A percentile compares a stretch with the other conserved stretches of the same genome.
phyloP scores from a whole-genome alignment of 2,797 vertebrate species.

The Lagorchestes hirsutus region DNA sequence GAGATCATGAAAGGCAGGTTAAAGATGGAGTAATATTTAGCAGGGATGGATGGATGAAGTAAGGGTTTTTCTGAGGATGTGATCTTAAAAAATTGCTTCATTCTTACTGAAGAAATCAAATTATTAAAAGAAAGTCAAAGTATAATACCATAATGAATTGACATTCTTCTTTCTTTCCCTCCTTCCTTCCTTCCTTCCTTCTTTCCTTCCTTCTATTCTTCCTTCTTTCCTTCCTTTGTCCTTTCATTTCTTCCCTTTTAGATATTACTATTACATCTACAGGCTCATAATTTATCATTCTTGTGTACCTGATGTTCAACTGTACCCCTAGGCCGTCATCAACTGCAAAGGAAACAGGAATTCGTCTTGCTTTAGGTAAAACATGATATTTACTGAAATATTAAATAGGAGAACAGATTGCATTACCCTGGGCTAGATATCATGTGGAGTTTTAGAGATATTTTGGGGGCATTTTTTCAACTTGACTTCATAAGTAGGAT shows the following conservation, averaged over 20 bases:
- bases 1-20: neutral
- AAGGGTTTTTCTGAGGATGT: neutral
- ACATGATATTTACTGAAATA: constrained; percentile 85
- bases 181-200: too few species aligned
- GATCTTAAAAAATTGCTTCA: neutral
- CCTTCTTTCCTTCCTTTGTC: neutral
- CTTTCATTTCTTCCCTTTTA: neutral
- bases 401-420: constrained; percentile 84
- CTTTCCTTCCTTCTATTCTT: too few species aligned
- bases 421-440: constrained; percentile 82
- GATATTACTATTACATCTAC: constrained; percentile 75
- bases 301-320: constrained; percentile 80
- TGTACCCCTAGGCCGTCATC: constrained; percentile 68
- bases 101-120: neutral
- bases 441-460: constrained; percentile 77
- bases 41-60: neutral
- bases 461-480: constrained; percentile 82
- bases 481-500: constrained; percentile 83
- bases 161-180: too few species aligned
- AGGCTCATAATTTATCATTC: constrained; percentile 74
- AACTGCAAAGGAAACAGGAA: constrained; percentile 76
- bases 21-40: neutral
- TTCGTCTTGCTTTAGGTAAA: constrained; percentile 85
- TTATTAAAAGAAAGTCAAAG: neutral
- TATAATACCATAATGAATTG: neutral